These are phyloP conservation scores for Lamellibrachia satsuma DNA, from an alignment of 2,888 invertebrate species.

Conservation along the genomic window DNA sequence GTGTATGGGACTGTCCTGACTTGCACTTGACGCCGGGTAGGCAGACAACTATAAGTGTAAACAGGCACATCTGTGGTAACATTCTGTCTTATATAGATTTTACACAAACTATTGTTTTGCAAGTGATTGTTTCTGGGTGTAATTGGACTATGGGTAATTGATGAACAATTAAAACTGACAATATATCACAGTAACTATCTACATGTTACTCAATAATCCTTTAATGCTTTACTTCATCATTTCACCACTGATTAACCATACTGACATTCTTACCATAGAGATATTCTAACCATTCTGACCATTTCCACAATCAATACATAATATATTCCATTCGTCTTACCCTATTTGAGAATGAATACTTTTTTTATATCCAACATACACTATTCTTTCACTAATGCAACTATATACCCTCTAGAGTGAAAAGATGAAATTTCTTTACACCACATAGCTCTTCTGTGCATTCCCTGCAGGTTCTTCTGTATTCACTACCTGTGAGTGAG, in stretches of 20 bases:
- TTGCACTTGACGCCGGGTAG: not conserved
- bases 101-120: no score
- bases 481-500: not conserved
- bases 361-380: no score
- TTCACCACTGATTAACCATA: no score
- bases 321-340: no score
- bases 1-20: not conserved
- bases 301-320: not conserved
- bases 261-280: not conserved
- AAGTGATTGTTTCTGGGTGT: no score
- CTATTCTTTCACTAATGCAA: no score
- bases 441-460: not conserved
- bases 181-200: not conserved
- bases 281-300: not conserved
- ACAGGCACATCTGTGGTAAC: not conserved
- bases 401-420: no score
- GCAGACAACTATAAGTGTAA: not conserved
- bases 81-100: not conserved
- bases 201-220: no score
- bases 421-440: no score
- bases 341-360: no score
- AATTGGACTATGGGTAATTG: not conserved
- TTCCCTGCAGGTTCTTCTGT: not conserved
- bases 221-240: not conserved
- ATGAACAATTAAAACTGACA: not conserved